Evolutionary conservation across 2,888 invertebrate species (phyloP).

Genomic region (Keiferia lycopersicella): DNA sequence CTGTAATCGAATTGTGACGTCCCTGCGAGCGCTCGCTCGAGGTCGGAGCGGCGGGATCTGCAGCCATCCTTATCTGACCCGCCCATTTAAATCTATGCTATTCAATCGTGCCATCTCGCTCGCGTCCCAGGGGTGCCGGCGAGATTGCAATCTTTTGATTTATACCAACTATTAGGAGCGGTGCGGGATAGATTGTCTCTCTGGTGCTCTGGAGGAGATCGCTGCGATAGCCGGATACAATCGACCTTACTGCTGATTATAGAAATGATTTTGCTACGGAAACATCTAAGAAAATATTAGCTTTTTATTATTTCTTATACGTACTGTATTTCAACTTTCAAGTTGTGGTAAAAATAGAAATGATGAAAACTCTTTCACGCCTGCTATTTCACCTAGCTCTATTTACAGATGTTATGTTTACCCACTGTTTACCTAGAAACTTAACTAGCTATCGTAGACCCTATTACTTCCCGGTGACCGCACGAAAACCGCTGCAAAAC

Average conservation of each 20-base stretch:
- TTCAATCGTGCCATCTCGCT: constrained; percentile 81
- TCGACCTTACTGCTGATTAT: constrained; percentile 74
- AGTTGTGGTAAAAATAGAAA: background rate
- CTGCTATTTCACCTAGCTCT: too few species aligned
- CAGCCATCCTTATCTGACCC: constrained; percentile 79
- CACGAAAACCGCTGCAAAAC: constrained; percentile 35
- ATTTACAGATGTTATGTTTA: too few species aligned
- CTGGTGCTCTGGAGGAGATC: constrained; percentile 61
- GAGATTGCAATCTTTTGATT: constrained; percentile 82
- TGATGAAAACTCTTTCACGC: background rate
- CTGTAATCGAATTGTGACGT: constrained; percentile 82
- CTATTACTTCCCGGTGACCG: constrained; percentile 20
- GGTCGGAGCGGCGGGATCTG: constrained; percentile 68
- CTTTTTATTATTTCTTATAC: constrained; percentile 18
- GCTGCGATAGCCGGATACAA: constrained; percentile 69
- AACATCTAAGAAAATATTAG: constrained; percentile 34
- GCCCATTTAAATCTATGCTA: constrained; percentile 80
- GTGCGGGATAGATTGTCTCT: constrained; percentile 75
- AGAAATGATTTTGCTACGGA: constrained; percentile 68
- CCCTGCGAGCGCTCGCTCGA: constrained; percentile 64
- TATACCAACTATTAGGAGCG: constrained; percentile 81
- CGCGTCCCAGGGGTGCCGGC: constrained; percentile 79
- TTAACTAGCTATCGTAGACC: background rate
- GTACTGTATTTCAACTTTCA: background rate
- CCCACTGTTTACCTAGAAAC: background rate